Base-by-base conservation (phyloP, 2,888 invertebrate species). In the Diarsia rubi region DNA sequence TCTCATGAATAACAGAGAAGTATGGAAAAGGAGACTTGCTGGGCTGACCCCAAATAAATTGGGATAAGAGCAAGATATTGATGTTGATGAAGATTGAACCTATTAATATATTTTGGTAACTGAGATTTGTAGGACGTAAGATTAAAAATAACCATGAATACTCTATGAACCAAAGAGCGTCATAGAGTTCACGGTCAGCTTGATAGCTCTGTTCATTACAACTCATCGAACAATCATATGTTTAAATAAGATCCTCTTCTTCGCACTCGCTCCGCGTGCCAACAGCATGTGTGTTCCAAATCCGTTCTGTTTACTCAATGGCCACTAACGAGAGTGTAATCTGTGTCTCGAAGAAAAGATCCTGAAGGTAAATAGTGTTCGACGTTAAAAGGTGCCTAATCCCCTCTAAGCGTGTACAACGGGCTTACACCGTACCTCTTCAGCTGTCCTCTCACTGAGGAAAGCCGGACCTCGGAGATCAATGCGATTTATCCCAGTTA, bases 321-420 rank as follows among this genome's bases (percentile, higher is more conserved):
- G 85, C 89, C 87, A 88, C 89, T 91, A 91, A 92, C 90, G 90
- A 91, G 90, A 78, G 81, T 75, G 88, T 92, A 91, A 92, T 91
- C 92, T 92, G 88, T 88, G 89, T 89, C 88, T 89, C 87, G 85
- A 45, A 84, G 85, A 90, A 90, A 90, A 90, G 90, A 87, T 84
- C 88, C 68, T 75, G 86, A 92, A 92, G 90, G 94, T 94, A 95
- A 96, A 95, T 95, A 95, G 93, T 94, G 92, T 79, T 88, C 91
- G 89, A 93, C 93, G 94, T 90, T 95, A 95, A 95, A 96, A 96
- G 95, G 95, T 94, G 93, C 92, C 91, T 95, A 95, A 95, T 95
- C 94, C 92, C 81, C 86, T 89, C 84, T 92, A 92, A 94, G 92
- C 93, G 92, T 91, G 89, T 91, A 94, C 94, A 95, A 95, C 93